Evolutionary conservation across 2,888 invertebrate species (phyloP), one percentile per base, ranked within the genome.

Genomic region (Conistra vaccinii): DNA sequence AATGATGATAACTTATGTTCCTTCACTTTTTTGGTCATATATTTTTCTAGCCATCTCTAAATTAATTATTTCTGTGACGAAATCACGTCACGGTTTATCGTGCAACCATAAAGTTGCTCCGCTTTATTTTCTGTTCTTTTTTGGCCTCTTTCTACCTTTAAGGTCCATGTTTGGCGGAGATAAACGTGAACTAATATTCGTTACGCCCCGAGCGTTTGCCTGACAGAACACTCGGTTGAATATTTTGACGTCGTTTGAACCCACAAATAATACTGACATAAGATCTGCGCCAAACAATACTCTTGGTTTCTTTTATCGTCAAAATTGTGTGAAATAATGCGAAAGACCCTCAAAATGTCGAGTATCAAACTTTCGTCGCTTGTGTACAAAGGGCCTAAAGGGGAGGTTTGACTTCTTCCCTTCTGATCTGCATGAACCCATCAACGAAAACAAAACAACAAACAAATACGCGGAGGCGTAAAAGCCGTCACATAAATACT

Each of bases 401-500:
- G 66, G 63, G 71, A 61, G 61, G 73, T 76, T 67, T 73, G 32
- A 57, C 76, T 81, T 73, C 35, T 76, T 74, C 58, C 62, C 85
- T 70, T 69, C 61, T 86, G 75, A 73, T 87, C 83, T 83, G 74
- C 67, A 81, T 88, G 79, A 73, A 51, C 77, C 78, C 85, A 82
- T 78, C 61, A 83, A 68, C 53, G 61, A 67, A 70, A 86, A 86
- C 72, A 75, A 83, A 85, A 83, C 76, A 81, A 78, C 76, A 83
- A 79, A 85, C 78, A 87, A 87, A 87, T 88, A 84, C 72, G 65
- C 62, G 57, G 65, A 70, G 80, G 76, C 78, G 78, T 65, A 79
- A 80, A 84, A 81, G 76, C 76, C 82, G 69, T 76, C 78, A 81
- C 76, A 85, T 88, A 82, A 88, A 85, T 85, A 80, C 68, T 76